Conservation (phyloP, 2,888 invertebrate species). For the Chloroclysta siterata region DNA sequence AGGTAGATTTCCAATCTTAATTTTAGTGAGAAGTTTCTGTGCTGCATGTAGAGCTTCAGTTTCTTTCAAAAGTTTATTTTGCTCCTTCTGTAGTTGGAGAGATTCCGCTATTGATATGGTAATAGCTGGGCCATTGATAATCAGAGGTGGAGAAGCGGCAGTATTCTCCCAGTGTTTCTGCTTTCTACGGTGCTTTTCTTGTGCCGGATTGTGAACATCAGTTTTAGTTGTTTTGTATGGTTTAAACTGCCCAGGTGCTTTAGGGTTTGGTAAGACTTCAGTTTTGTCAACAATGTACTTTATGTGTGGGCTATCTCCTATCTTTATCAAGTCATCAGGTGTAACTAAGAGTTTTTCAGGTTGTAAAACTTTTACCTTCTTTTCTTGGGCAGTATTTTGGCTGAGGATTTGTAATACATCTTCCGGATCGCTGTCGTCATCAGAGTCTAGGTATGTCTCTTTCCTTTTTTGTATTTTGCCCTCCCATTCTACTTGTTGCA, state of each 20-base stretch:
- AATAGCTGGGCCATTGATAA: slow-evolving; percentile 82
- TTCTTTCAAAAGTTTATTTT: slow-evolving; percentile 73
- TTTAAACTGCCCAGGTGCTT: slow-evolving; percentile 75
- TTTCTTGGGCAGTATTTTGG: slow-evolving; percentile 79
- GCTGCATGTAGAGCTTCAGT: slow-evolving; percentile 85
- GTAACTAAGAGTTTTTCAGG: slow-evolving; percentile 80
- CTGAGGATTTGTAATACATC: slow-evolving; percentile 86
- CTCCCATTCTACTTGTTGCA: slow-evolving; percentile 86
- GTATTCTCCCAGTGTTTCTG: slow-evolving; percentile 86
- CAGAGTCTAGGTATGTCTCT: slow-evolving; percentile 76
- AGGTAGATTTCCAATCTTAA: slow-evolving; percentile 67
- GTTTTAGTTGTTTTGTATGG: slow-evolving; percentile 85
- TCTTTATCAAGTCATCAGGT: slow-evolving; percentile 77
- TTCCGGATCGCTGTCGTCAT: slow-evolving; percentile 85
- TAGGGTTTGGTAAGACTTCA: slow-evolving; percentile 60
- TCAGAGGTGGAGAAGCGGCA: slow-evolving; percentile 86
- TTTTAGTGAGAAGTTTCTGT: slow-evolving; percentile 74
- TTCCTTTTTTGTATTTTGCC: slow-evolving; percentile 67
- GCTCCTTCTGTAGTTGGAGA: slow-evolving; percentile 81
- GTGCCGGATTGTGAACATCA: slow-evolving; percentile 82
- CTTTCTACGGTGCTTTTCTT: slow-evolving; percentile 79
- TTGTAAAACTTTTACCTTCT: slow-evolving; percentile 72
- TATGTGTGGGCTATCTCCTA: slow-evolving; percentile 77
- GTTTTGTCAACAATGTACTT: slow-evolving; percentile 83
- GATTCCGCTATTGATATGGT: slow-evolving; percentile 83